Percentiles rank a stretch among this genome's conserved stretches.
phyloP scores from a whole-genome alignment of 2,888 invertebrate species.

The Torymus tubicola region DNA sequence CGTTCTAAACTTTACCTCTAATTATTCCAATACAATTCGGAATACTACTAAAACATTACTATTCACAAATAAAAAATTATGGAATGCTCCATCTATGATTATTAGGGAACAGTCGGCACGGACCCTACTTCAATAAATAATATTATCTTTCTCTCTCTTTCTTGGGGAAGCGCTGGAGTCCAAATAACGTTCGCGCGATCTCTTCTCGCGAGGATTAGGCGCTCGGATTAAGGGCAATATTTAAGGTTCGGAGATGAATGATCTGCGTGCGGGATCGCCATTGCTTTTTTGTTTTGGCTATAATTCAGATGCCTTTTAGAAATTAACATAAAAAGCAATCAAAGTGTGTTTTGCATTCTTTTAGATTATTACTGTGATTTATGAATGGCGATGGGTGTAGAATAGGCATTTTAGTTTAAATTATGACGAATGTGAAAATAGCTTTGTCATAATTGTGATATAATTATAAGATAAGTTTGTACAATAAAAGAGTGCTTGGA shows the following conservation, averaged over 20 bases:
- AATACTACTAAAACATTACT: too few species aligned
- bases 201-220: constrained; percentile 24
- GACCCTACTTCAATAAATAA: constrained; percentile 37
- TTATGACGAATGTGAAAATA: too few species aligned
- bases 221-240: constrained; percentile 37
- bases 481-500: too few species aligned
- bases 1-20: too few species aligned
- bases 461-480: too few species aligned
- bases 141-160: neutral
- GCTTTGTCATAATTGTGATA: too few species aligned
- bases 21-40: too few species aligned
- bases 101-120: neutral
- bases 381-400: neutral
- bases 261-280: constrained; percentile 12
- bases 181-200: constrained; percentile 26
- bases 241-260: constrained; percentile 31
- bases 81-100: neutral
- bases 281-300: constrained; percentile 24
- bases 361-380: constrained; percentile 9
- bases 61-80: too few species aligned
- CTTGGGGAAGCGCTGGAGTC: constrained; percentile 17
- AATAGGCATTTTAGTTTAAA: neutral
- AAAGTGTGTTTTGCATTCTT: constrained; percentile 25
- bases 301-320: constrained; percentile 32
- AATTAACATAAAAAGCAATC: constrained; percentile 51